Evolutionary conservation across 2,113 vertebrate species (phyloP).

Genomic region (Garra rufa): DNA sequence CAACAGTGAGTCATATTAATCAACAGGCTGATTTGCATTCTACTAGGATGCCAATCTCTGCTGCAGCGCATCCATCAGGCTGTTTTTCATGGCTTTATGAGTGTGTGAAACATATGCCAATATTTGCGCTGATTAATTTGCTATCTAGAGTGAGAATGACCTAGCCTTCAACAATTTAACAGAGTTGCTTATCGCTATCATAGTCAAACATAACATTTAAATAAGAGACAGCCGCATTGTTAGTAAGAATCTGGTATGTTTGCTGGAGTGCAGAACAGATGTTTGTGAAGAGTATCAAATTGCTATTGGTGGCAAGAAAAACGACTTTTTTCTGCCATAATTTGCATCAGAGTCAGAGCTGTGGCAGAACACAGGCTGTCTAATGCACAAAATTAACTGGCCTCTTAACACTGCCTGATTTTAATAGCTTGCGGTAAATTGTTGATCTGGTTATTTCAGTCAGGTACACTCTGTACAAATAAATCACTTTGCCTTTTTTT

Average conservation of each 20-base stretch:
- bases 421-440: conserved; percentile 21
- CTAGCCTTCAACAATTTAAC: conserved; percentile 15
- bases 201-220: conserved; percentile 7
- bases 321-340: conserved; percentile 20
- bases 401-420: conserved; percentile 20
- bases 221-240: conserved; percentile 14
- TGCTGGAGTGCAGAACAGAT: conserved; percentile 31
- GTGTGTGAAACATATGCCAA: conserved; percentile 21
- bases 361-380: conserved; percentile 16
- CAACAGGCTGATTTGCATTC: conserved; percentile 34
- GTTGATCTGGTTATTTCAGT: conserved; percentile 20
- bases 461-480: neutral
- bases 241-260: conserved; percentile 17
- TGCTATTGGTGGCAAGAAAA: neutral
- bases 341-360: conserved; percentile 2
- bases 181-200: conserved; percentile 5
- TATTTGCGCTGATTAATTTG: conserved; percentile 35
- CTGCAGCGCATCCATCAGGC: neutral
- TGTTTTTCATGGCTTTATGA: conserved; percentile 1
- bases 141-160: neutral
- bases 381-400: conserved; percentile 26
- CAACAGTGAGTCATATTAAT: conserved; percentile 31
- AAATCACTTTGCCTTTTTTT: neutral
- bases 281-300: neutral
- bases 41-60: conserved; percentile 20